Base-by-base conservation (phyloP, 2,888 invertebrate species). In the Cheilosia grossa region DNA sequence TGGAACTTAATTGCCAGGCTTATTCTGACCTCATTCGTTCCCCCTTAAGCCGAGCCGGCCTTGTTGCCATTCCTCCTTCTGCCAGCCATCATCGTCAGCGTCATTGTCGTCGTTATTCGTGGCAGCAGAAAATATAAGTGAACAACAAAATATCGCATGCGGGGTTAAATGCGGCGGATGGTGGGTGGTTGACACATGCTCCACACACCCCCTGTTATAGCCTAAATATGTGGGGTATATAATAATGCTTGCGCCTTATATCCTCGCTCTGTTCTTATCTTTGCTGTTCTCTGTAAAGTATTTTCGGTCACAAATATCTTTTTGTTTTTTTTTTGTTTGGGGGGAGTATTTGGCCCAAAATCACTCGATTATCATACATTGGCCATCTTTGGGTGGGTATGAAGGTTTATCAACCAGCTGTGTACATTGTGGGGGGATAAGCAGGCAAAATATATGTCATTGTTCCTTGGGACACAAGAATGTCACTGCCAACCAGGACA, bases 391-490 rank as follows among this genome's bases (percentile, higher is more conserved):
- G 17, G 42, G 61, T 30, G 6, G 24, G 40, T 19, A 21, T 17
- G 47, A 47, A 44, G 51, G 42, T 53, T 58, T 69, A 54, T 49
- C 44, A 74, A 54, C 51, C 30, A 17, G 40, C 30, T 58, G 17
- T 33, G 49, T 63, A 33, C 4, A 30, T 5, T 19, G 44, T 44
- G 17, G 10, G 51, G 9, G 67, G 51, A 73, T 61, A 21, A 59
- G 19, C 33, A 73, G 15, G 44, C 49, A 63, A 37, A 75, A 69
- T 74, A 74, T 80, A 80, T 80, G 70, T 64, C 69, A 83, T 74
- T 80, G 69, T 80, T 83, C 74, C 42, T 58, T 24, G 66, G 69
- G 49, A 83, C 74, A 70, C 49, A 70, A 69, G 58, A 80, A 83
- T 83, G 80, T 74, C 80, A 74, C 83, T 70, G 69, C 37, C 79